These are phyloP conservation scores for Clostera curtula DNA, from an alignment of 2,888 invertebrate species.

Conservation along the genomic window DNA sequence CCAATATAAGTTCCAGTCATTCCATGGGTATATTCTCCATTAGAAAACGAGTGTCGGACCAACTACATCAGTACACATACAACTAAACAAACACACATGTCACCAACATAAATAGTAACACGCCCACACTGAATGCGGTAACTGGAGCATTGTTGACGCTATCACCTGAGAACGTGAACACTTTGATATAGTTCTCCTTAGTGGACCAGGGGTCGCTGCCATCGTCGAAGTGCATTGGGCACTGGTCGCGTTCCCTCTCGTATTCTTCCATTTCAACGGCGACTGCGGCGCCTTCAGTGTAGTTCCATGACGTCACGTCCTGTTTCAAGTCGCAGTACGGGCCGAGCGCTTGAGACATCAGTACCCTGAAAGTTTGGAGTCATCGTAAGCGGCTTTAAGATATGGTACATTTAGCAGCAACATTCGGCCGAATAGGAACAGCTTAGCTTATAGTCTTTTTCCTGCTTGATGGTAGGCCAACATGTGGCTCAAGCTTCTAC, in stretches of 20 bases:
- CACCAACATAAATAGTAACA: conserved; percentile 27
- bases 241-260: conserved; percentile 95
- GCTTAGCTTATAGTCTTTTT: no score
- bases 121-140: conserved; percentile 25
- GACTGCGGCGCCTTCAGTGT: conserved; percentile 94
- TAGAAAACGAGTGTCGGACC: no score
- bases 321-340: conserved; percentile 93
- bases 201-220: conserved; percentile 89
- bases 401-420: neutral
- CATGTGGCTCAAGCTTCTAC: no score
- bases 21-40: no score
- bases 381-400: no score
- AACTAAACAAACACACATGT: no score
- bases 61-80: conserved; percentile 21
- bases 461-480: no score
- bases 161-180: conserved; percentile 75
- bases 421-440: neutral
- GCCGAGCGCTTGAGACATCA: conserved; percentile 90
- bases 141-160: conserved; percentile 34
- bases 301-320: conserved; percentile 91
- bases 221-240: conserved; percentile 98
- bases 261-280: conserved; percentile 93
- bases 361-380: conserved; percentile 41
- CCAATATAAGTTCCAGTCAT: no score
- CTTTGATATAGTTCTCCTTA: conserved; percentile 81